Evolutionary conservation across 2,113 vertebrate species (phyloP).

Genomic region (Cephalopterus ornatus): DNA sequence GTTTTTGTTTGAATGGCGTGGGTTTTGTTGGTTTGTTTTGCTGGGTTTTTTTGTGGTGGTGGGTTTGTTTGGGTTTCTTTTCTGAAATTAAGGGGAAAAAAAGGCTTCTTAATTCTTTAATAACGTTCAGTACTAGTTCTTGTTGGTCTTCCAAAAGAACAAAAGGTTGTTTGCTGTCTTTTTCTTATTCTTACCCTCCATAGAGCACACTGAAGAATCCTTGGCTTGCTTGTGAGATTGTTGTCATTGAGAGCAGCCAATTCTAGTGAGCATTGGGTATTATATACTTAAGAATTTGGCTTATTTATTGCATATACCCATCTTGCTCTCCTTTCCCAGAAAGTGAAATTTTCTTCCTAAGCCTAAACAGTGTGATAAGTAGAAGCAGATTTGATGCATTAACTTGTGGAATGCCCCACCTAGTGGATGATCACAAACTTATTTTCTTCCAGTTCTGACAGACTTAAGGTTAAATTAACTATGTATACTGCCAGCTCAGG

Average conservation of each 20-base stretch:
- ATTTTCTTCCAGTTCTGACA: neutral
- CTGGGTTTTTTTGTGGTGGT: neutral
- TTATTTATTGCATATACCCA: neutral
- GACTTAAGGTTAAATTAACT: accelerated
- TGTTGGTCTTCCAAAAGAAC: neutral
- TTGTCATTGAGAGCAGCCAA: neutral
- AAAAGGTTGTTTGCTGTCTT: neutral
- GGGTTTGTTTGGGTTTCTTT: neutral
- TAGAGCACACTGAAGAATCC: neutral
- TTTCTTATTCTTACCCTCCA: neutral
- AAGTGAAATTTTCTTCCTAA: neutral
- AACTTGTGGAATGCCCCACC: conserved; percentile 28
- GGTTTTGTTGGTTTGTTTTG: neutral
- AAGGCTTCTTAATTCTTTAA: neutral
- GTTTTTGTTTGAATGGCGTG: neutral
- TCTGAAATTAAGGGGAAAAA: neutral
- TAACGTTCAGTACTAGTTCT: neutral
- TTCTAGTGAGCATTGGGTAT: neutral
- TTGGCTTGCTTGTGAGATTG: neutral
- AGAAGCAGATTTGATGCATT: neutral
- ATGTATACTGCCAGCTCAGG: neutral
- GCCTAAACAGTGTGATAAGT: too few relatives aligned
- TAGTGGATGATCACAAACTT: conserved; percentile 22
- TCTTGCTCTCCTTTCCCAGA: neutral
- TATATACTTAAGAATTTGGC: neutral